Evolutionary conservation across 64 coral and sea anemone species (phyloP).

Genomic region (Cladopsammia gracilis): DNA sequence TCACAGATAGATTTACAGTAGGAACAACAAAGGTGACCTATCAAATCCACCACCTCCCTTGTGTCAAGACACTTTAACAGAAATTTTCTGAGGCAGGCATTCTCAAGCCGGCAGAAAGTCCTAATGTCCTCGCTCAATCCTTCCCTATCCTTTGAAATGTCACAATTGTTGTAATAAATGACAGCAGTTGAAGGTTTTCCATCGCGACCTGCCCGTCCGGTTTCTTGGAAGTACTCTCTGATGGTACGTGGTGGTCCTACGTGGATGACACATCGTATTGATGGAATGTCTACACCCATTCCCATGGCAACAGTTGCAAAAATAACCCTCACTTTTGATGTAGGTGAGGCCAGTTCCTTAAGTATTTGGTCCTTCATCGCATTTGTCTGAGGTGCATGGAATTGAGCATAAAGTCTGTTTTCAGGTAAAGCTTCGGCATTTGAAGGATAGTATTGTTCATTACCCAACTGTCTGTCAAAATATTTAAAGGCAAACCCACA

Average conservation of each 20-base stretch:
- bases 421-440: slow-evolving; percentile 5
- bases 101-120: background rate
- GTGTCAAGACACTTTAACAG: slow-evolving; percentile 42
- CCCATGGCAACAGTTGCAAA: slow-evolving; percentile 74
- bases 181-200: background rate
- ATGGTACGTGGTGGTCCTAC: slow-evolving; percentile 27
- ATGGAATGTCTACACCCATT: slow-evolving; percentile 61
- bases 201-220: slow-evolving; percentile 16
- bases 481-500: slow-evolving; percentile 4
- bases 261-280: slow-evolving; percentile 50
- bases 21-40: too few relatives aligned
- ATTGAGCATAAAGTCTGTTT: slow-evolving; percentile 43
- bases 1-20: too few relatives aligned
- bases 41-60: background rate
- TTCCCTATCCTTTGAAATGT: background rate
- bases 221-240: slow-evolving; percentile 49
- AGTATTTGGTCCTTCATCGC: slow-evolving; percentile 39
- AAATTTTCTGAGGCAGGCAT: slow-evolving; percentile 1
- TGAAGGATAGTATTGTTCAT: slow-evolving; percentile 18
- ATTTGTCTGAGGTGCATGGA: slow-evolving; percentile 29
- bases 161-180: slow-evolving; percentile 33
- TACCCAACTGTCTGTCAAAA: background rate
- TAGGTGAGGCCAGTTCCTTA: background rate
- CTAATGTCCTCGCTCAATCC: slow-evolving; percentile 18
- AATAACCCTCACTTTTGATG: slow-evolving; percentile 24